Percentiles rank a stretch among this genome's conserved stretches.
These are phyloP conservation scores for Seira musarum DNA, from an alignment of 2,888 invertebrate genomes.

Conservation along the genomic window DNA sequence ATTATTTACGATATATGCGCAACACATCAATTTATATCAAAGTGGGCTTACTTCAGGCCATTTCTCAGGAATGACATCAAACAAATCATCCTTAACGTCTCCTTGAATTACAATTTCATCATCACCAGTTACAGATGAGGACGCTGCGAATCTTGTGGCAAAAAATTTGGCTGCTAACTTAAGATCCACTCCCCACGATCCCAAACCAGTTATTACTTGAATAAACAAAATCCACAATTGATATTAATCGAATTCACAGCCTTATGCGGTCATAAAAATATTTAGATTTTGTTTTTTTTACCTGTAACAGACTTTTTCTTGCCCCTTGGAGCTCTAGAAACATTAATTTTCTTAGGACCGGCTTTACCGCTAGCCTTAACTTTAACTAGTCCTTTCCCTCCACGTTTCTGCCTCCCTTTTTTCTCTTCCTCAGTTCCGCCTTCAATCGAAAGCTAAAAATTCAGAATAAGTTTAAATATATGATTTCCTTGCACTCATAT, in stretches of 20 bases:
- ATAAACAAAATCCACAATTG: background rate
- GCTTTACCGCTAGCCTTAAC: slow-evolving; percentile 93
- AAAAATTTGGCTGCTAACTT: slow-evolving; percentile 99
- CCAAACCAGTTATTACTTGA: slow-evolving; percentile 86
- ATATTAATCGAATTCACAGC: background rate
- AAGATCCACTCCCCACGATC: slow-evolving; percentile 94
- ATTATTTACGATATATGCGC: too few species aligned
- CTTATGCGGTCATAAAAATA: background rate
- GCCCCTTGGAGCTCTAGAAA: slow-evolving; percentile 93
- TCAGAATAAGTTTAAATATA: too few species aligned
- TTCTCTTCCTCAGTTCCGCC: slow-evolving; percentile 89
- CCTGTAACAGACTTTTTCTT: slow-evolving; percentile 98
- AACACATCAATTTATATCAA: too few species aligned
- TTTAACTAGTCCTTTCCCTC: slow-evolving; percentile 95
- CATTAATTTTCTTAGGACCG: slow-evolving; percentile 86
- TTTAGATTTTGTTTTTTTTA: slow-evolving; percentile 74
- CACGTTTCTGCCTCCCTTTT: slow-evolving; percentile 96
- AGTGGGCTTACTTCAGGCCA: slow-evolving; percentile 98
- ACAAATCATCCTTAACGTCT: slow-evolving; percentile 98
- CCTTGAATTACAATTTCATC: slow-evolving; percentile 99
- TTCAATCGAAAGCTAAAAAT: slow-evolving; percentile 76
- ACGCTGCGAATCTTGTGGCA: slow-evolving; percentile 98
- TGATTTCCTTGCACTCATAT: too few species aligned
- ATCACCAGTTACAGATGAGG: slow-evolving; percentile 98
- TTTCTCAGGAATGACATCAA: slow-evolving; percentile 98